Evolutionary conservation across 2,113 vertebrate species (phyloP).

Genomic region (Nycticorax nycticorax): DNA sequence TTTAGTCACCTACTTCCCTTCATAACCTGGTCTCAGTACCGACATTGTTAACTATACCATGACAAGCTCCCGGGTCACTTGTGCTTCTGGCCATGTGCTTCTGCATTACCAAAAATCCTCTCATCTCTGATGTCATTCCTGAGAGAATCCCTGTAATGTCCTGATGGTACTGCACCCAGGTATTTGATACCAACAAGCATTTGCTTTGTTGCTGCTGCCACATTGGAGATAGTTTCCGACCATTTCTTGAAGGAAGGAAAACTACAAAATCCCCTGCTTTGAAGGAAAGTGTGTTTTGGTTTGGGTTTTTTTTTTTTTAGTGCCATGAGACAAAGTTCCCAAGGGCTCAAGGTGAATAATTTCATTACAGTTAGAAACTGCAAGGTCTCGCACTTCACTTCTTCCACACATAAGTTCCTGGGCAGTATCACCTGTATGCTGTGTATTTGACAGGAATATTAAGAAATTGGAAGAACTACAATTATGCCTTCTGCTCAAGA

Average conservation of each 20-base stretch:
- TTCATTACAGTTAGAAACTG: background rate
- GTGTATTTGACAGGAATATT: background rate
- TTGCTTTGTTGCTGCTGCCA: background rate
- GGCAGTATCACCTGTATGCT: background rate
- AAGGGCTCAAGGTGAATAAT: background rate
- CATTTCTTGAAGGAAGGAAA: background rate
- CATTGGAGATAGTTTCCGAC: background rate
- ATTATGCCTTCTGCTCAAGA: background rate
- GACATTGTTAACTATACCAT: background rate
- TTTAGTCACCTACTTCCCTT: background rate
- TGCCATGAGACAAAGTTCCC: background rate
- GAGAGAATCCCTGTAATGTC: background rate
- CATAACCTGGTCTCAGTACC: background rate
- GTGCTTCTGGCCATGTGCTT: background rate
- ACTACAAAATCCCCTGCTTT: background rate
- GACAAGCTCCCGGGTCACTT: background rate
- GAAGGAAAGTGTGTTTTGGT: background rate
- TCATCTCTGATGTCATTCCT: background rate
- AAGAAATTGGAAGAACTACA: background rate
- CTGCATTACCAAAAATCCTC: background rate
- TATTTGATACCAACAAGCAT: background rate
- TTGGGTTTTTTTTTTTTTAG: background rate
- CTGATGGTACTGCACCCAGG: background rate
- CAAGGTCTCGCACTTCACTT: background rate
- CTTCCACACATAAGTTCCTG: background rate